Evolutionary conservation across 2,888 invertebrate species (phyloP).

Genomic region (Diaperis boleti): DNA sequence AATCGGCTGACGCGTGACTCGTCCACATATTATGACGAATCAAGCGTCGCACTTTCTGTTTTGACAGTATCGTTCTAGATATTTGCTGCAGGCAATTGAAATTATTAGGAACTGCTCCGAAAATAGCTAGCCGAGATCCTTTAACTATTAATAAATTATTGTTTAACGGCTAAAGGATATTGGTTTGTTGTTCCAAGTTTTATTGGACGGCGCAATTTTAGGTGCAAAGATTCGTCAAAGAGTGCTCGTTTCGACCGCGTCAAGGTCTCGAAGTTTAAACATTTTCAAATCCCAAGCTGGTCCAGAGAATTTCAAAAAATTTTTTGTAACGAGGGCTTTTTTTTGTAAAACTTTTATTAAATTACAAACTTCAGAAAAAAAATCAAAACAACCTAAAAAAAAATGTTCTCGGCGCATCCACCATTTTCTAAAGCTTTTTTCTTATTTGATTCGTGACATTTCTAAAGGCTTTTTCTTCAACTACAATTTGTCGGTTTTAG

Average conservation of each 20-base stretch:
- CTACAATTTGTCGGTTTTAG: too few species aligned
- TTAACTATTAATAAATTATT: slow-evolving; percentile 35
- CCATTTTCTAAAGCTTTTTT: too few species aligned
- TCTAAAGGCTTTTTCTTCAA: too few species aligned
- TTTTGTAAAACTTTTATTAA: too few species aligned
- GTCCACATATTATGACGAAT: slow-evolving; percentile 8
- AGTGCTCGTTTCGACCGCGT: slow-evolving; percentile 4
- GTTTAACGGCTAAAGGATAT: slow-evolving; percentile 32
- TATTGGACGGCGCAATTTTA: slow-evolving; percentile 11
- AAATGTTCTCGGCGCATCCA: too few species aligned
- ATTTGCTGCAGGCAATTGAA: slow-evolving; percentile 21
- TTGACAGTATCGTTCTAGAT: neutral
- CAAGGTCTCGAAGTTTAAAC: neutral
- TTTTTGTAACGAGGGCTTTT: too few species aligned
- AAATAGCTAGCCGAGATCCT: slow-evolving; percentile 27
- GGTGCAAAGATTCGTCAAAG: slow-evolving; percentile 9
- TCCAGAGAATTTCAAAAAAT: too few species aligned
- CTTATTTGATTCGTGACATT: too few species aligned
- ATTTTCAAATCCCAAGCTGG: neutral
- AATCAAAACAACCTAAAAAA: too few species aligned
- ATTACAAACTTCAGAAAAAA: too few species aligned
- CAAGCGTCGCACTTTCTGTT: neutral
- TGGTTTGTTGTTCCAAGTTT: slow-evolving; percentile 26
- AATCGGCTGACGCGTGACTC: neutral
- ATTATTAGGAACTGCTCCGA: slow-evolving; percentile 21